Conservation (phyloP, 2,797 vertebrate species). For the Neosalanx taihuensis region DNA sequence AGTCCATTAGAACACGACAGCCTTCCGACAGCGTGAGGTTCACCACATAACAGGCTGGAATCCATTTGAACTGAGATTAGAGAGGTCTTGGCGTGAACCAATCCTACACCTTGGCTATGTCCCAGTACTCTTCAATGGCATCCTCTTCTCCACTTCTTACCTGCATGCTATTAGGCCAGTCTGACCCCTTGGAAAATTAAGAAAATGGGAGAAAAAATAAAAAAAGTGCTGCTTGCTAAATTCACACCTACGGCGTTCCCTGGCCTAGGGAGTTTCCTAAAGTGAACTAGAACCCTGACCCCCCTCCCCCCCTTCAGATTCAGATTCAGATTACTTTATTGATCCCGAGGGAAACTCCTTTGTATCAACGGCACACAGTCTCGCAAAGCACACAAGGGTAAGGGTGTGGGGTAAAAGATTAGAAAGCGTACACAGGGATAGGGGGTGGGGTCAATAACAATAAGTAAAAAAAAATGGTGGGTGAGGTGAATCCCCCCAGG, state of each 20-base stretch:
- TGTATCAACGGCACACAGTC: no score
- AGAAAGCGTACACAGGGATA: no score
- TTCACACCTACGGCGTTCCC: no score
- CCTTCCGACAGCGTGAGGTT: neutral
- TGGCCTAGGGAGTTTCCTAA: neutral
- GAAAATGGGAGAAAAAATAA: neutral
- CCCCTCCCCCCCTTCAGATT: neutral
- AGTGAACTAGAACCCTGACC: neutral
- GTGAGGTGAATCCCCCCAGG: no score
- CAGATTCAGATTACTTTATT: no score
- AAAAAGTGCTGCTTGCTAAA: neutral
- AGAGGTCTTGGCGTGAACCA: neutral
- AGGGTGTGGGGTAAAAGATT: no score
- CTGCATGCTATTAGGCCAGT: slow-evolving; percentile 19
- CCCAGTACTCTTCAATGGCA: slow-evolving; percentile 6
- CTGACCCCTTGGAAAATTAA: slow-evolving; percentile 16
- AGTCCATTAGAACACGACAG: neutral
- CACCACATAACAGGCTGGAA: neutral
- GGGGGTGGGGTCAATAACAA: no score
- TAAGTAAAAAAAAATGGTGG: no score
- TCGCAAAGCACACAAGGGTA: no score
- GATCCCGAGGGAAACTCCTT: no score
- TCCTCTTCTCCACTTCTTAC: slow-evolving; percentile 8
- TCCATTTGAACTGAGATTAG: neutral
- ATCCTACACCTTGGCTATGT: slow-evolving; percentile 14